Percentiles rank a stretch among this genome's conserved stretches.
phyloP scores from a whole-genome alignment of 2,888 invertebrate species.

The Hedya salicella region DNA sequence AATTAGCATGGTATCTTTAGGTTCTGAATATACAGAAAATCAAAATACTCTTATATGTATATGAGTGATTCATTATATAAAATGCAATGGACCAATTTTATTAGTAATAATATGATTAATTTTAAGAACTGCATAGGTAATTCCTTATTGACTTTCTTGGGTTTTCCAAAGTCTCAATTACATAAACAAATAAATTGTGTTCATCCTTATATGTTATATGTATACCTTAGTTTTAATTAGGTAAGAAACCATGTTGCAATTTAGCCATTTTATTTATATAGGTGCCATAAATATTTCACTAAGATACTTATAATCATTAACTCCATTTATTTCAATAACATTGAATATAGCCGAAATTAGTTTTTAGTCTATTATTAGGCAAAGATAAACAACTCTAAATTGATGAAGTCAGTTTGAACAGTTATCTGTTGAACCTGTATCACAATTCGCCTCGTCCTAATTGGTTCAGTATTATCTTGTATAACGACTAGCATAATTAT shows the following conservation, averaged over 20 bases:
- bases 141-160: slow-evolving; percentile 6
- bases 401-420: slow-evolving; percentile 9
- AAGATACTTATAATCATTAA: slow-evolving; percentile 5
- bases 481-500: slow-evolving; percentile 29
- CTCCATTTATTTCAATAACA: background rate
- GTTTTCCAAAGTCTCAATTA: slow-evolving; percentile 9
- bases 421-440: slow-evolving; percentile 22
- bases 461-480: slow-evolving; percentile 43
- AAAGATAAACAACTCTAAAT: background rate
- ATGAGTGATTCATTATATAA: slow-evolving; percentile 16
- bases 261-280: slow-evolving; percentile 18
- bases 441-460: slow-evolving; percentile 24
- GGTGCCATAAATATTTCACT: slow-evolving; percentile 26
- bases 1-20: too few species aligned
- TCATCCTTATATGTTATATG: slow-evolving; percentile 19
- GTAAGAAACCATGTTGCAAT: background rate
- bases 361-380: background rate
- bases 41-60: background rate
- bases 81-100: background rate
- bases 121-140: background rate
- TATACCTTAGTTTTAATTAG: slow-evolving; percentile 23
- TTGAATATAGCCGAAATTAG: background rate
- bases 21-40: slow-evolving; percentile 1
- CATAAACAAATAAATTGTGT: slow-evolving; percentile 11
- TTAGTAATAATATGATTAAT: background rate